phyloP scores from a whole-genome alignment of 2,888 invertebrate species.

The Dolichomitus sp. region DNA sequence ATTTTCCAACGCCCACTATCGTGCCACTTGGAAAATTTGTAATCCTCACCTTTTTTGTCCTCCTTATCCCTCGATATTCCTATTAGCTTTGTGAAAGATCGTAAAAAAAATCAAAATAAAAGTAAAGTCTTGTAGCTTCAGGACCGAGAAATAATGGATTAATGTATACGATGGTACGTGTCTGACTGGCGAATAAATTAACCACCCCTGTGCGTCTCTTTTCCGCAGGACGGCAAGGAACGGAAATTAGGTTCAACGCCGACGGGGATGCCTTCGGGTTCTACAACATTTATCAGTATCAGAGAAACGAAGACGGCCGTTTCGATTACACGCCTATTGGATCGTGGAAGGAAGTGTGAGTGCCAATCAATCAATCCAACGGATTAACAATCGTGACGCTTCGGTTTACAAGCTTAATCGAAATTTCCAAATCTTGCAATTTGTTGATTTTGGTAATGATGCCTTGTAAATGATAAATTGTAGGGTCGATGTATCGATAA shows the following conservation, averaged over 20 bases:
- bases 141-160: slow-evolving; percentile 51
- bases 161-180: slow-evolving; percentile 1
- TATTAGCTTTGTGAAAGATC: background rate
- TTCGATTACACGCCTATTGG: slow-evolving; percentile 89
- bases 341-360: slow-evolving; percentile 88
- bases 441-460: background rate
- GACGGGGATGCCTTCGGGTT: slow-evolving; percentile 91
- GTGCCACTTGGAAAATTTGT: background rate
- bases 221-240: slow-evolving; percentile 86
- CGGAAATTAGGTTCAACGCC: slow-evolving; percentile 88
- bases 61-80: background rate
- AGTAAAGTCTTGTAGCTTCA: slow-evolving; percentile 17
- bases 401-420: background rate
- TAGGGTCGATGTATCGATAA: no score
- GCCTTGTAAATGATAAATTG: slow-evolving; percentile 1
- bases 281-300: slow-evolving; percentile 91
- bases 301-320: slow-evolving; percentile 86
- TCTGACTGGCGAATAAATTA: slow-evolving; percentile 51
- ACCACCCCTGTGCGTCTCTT: slow-evolving; percentile 39
- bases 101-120: slow-evolving; percentile 10
- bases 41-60: background rate
- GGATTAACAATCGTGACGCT: slow-evolving; percentile 11
- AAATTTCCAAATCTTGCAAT: slow-evolving; percentile 13
- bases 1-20: slow-evolving; percentile 3
- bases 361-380: slow-evolving; percentile 41